Base-by-base conservation (phyloP, 2,113 vertebrate species). In the Takifugu flavidus region DNA sequence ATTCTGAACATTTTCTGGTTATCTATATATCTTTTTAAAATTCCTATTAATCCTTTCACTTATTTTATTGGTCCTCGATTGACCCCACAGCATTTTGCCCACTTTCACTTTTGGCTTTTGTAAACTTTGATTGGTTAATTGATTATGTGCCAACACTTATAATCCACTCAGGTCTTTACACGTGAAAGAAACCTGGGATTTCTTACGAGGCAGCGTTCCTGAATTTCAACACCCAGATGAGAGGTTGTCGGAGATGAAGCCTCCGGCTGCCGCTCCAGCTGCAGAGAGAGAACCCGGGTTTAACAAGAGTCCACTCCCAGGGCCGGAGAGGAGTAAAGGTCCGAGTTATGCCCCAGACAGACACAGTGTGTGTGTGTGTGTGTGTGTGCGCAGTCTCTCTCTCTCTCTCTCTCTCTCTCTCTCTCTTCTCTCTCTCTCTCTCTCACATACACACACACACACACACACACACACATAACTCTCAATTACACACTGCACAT, bases 181-280 rank as follows among this genome's bases (percentile, higher is more conserved):
- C 68, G 34, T 70, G 8, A 82, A 84, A 56, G 88, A 91, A 84
- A 77, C 91, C 6, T 98, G 96, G 96, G 67, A 87, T 50, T 90
- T 95, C 73, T 83, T 99, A 69, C 92, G 84, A 82, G 82, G 87
- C 6, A 65, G 60, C 72, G 70, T 96, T 59, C 93, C 94, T 12
- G 85, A 88, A 65, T 98, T 94, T 83, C 91, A 87, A 56, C 72
- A 89, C 47, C 62, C 79, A 25, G 78, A 89, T 26, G 81, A 90
- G 3, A 62, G 27, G 65, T 59, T 69, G 34, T 13, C 25, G 3
- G 90, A 87, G 78, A 59, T 47, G 8, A 88, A 77, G 82, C 27
- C 13, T 31, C 26, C 55, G 57, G 44, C 56, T 7, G 7, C 71
- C 49, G 81, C 89, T 13, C 8, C 4, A 49, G 83, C 56, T 39